phyloP scores from a whole-genome alignment of 2,888 invertebrate species.

The Rhorus exstirpatorius region DNA sequence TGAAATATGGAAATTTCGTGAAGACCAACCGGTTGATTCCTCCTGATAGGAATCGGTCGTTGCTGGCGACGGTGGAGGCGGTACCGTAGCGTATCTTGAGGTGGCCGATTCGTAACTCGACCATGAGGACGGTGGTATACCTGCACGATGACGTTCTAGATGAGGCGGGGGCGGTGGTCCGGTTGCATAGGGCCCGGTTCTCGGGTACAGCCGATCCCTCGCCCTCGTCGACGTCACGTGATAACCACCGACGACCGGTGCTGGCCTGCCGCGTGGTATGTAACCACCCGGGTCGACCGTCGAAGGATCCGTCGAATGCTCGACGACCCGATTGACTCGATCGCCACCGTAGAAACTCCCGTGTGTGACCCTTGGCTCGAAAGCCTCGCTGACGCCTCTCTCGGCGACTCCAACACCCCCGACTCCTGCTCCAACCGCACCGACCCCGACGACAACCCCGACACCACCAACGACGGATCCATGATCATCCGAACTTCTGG shows the following conservation, averaged over 20 bases:
- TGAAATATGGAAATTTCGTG: slow-evolving; percentile 12
- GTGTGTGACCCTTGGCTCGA: slow-evolving; percentile 85
- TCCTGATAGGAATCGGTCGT: slow-evolving; percentile 82
- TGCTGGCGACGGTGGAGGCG: slow-evolving; percentile 83
- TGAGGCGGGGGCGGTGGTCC: slow-evolving; percentile 85
- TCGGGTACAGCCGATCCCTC: slow-evolving; percentile 85
- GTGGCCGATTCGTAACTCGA: slow-evolving; percentile 82
- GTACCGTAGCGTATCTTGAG: slow-evolving; percentile 82
- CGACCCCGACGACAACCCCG: slow-evolving; percentile 76
- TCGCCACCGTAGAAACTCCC: slow-evolving; percentile 84
- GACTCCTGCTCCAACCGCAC: slow-evolving; percentile 68
- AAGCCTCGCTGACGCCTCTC: slow-evolving; percentile 77
- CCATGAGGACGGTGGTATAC: slow-evolving; percentile 82
- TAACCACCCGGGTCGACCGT: slow-evolving; percentile 83
- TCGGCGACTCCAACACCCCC: slow-evolving; percentile 87
- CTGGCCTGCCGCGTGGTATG: slow-evolving; percentile 82
- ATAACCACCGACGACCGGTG: slow-evolving; percentile 80
- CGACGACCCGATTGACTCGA: slow-evolving; percentile 81
- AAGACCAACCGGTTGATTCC: too few relatives aligned
- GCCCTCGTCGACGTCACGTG: slow-evolving; percentile 85
- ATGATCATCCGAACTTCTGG: slow-evolving; percentile 83
- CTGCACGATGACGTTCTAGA: slow-evolving; percentile 83
- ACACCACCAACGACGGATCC: slow-evolving; percentile 79
- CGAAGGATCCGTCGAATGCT: slow-evolving; percentile 80
- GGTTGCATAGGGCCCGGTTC: slow-evolving; percentile 83